A percentile compares a stretch with the other conserved stretches of the same genome.
Evolutionary conservation across 92 coral and sea anemone genomes (phyloP).

Genomic region (Isaurus tuberculatus): DNA sequence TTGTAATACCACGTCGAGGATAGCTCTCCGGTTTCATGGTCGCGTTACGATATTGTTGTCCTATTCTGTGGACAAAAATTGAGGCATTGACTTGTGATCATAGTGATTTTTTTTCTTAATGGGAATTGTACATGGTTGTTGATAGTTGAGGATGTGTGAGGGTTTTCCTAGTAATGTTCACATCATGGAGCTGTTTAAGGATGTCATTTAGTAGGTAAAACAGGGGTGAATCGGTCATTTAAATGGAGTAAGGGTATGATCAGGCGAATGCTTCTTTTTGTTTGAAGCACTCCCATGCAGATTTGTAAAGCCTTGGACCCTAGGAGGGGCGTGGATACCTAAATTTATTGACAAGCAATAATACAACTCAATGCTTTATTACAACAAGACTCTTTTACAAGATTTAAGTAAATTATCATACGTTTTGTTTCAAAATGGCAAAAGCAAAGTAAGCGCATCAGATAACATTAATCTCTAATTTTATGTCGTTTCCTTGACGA

Average conservation of each 20-base stretch:
- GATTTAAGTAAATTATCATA: not conserved
- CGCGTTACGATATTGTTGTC: too few relatives aligned
- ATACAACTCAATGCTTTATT: not conserved
- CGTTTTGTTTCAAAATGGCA: constrained; percentile 10
- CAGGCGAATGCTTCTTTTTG: constrained; percentile 1
- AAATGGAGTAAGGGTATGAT: not conserved
- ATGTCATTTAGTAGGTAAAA: constrained; percentile 5
- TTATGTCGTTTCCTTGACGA: not conserved
- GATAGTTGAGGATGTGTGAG: too few relatives aligned
- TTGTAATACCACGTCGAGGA: too few relatives aligned
- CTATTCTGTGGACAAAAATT: too few relatives aligned
- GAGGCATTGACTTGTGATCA: too few relatives aligned
- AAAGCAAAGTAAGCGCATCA: not conserved
- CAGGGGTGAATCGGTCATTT: not conserved
- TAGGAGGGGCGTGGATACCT: constrained; percentile 1
- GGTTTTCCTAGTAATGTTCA: constrained; percentile 15
- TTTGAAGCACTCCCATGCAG: not conserved
- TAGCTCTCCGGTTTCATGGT: too few relatives aligned
- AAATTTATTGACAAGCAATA: constrained; percentile 14
- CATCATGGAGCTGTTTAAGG: not conserved
- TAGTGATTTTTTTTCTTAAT: too few relatives aligned
- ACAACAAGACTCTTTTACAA: not conserved
- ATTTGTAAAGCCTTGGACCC: constrained; percentile 5
- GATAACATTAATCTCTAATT: constrained; percentile 6
- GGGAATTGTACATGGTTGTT: too few relatives aligned